Conservation (phyloP, 1,140 invertebrate genomes). For the Tetragonula clypearis region DNA sequence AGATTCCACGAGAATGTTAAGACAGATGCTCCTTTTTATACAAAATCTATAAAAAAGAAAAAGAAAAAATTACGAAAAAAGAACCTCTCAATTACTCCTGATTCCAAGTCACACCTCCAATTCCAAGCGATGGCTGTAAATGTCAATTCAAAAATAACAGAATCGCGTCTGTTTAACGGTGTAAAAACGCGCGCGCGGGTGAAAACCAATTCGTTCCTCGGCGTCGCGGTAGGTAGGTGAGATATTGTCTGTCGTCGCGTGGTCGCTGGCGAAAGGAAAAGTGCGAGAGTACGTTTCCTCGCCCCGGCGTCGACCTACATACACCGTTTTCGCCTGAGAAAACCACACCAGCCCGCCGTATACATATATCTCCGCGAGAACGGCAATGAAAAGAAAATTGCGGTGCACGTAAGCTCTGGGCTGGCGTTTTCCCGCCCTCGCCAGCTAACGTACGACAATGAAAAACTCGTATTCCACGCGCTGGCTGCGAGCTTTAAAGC, state of each 20-base stretch:
- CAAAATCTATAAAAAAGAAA: no score
- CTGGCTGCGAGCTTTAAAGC: slow-evolving; percentile 29
- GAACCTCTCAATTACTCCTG: no score
- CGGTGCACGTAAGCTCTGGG: not conserved
- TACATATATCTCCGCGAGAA: slow-evolving; percentile 2
- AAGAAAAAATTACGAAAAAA: no score
- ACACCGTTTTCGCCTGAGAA: not conserved
- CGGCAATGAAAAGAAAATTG: slow-evolving; percentile 46
- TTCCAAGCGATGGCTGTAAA: not conserved
- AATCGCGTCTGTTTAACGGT: no score
- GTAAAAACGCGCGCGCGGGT: not conserved
- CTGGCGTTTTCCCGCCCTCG: no score
- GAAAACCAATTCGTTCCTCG: slow-evolving; percentile 29
- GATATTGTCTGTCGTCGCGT: slow-evolving; percentile 18
- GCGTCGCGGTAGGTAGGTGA: not conserved
- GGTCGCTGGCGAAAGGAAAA: slow-evolving; percentile 37
- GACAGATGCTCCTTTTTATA: no score
- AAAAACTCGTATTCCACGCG: slow-evolving; percentile 19
- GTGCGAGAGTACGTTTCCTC: not conserved
- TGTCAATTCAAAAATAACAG: not conserved
- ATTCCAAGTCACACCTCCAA: no score
- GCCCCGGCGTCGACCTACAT: slow-evolving; percentile 19
- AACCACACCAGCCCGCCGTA: not conserved
- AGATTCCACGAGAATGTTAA: no score
- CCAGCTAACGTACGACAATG: slow-evolving; percentile 24